Base-by-base conservation (phyloP, 2,797 vertebrate genomes). In the Apogon talboti region DNA sequence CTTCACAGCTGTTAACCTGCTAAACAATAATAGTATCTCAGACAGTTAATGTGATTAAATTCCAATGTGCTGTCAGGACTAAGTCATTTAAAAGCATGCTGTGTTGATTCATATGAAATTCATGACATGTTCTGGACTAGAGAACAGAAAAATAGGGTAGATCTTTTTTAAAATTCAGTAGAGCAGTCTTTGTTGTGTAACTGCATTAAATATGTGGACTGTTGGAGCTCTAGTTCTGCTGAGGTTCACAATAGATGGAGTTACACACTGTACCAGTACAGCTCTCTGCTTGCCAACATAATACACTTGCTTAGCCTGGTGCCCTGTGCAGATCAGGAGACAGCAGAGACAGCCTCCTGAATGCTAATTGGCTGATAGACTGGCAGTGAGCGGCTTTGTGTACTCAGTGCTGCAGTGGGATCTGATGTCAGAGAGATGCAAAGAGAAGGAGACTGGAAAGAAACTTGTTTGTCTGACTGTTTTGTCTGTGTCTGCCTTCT, bases 311-410 rank as follows among this genome's bases (percentile, higher is more conserved):
- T 54, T 7, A 46, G 16, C 21, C 19, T 51, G 21, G 35, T 66
- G 50, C 11, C 28, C 19, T 24, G 42, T 66, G 16, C 49, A 33
- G 45, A 53, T 40, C 45, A 37, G 45, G 37, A 43, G 9, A 43
- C n/a, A 28, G 18, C 14, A 45, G 58, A 35, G 57, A 16, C 49
- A 33, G 19, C 14, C 50, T 54, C 33, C 38, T 63, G 59, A 62
- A 71, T 56, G 11, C 46, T 64, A 61, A 72, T 66, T 11, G 57
- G 28, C 50, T 62, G 45, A 67, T 15, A 52, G 30, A 60, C 33
- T 50, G 46, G 0, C 44, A 3, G 43, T 43, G 18, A 66, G 10
- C 10, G 14, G 9, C 16, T 48, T 3, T 14, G 7, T 46, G 30
- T 41, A n/a, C 40, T 37, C 24, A 4, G 21, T 43, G 40, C 9